These are phyloP conservation scores for Notarius quadriscutis DNA, from an alignment of 2,113 vertebrate species.

Conservation along the genomic window DNA sequence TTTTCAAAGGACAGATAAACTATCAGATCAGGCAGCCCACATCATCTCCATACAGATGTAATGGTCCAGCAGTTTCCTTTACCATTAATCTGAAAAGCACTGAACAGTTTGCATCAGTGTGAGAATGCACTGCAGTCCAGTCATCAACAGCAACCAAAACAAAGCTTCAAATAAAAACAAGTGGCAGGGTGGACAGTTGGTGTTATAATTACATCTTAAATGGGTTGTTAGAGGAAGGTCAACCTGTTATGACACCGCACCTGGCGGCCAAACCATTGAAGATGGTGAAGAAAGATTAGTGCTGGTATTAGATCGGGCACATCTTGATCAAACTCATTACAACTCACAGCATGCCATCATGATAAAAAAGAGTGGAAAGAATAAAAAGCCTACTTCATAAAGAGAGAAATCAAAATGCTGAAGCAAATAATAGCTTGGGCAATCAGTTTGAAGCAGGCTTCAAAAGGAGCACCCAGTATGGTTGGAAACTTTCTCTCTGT, in stretches of 20 bases:
- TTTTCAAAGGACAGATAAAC: constrained; percentile 30
- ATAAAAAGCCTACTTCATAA: constrained; percentile 36
- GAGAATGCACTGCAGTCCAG: constrained; percentile 25
- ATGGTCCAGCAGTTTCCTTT: constrained; percentile 41
- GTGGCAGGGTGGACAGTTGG: constrained; percentile 51
- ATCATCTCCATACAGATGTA: constrained; percentile 43
- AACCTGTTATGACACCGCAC: constrained; percentile 45
- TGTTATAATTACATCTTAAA: constrained; percentile 56
- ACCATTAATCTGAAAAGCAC: constrained; percentile 16
- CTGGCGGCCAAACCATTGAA: constrained; percentile 32
- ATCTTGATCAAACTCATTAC: constrained; percentile 47
- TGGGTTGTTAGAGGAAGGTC: constrained; percentile 50
- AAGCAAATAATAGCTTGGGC: constrained; percentile 39
- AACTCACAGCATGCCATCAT: constrained; percentile 14
- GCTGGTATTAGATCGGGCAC: constrained; percentile 17
- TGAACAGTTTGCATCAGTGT: background rate
- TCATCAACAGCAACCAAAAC: constrained; percentile 16
- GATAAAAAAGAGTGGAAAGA: background rate
- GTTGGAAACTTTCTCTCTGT: constrained; percentile 15
- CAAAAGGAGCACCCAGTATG: constrained; percentile 21
- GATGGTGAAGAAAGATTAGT: constrained; percentile 43
- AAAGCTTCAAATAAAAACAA: constrained; percentile 38
- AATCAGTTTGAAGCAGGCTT: constrained; percentile 26
- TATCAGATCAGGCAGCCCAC: constrained; percentile 47
- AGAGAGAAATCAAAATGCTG: constrained; percentile 42